Base-by-base conservation (phyloP, 2,797 vertebrate species). In the Karalla daura region DNA sequence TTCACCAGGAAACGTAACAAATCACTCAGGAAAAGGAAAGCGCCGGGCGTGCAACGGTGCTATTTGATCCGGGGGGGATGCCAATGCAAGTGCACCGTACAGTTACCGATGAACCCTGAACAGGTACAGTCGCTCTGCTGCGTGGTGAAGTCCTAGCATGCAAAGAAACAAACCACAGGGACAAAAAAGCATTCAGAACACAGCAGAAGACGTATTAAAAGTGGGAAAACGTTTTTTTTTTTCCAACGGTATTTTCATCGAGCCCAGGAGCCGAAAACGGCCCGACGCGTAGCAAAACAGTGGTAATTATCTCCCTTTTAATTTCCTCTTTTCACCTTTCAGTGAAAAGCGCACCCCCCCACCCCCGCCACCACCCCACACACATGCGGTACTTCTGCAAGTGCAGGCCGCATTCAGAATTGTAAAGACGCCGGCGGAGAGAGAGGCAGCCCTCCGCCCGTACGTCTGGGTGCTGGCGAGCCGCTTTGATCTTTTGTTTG, bases 401-500 rank as follows among this genome's bases (percentile, higher is more conserved):
- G 81, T 74, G 76, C 46, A 17, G 39, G 62, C 18, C 20, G 44
- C 56, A 80, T 80, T 62, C 44, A 70, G 73, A 76, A 63, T 32
- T 17, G 18, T 53, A 67, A 81, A 78, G 63, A 50, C 55, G 30
- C 64, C 60, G 49, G 45, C 59, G 30, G 32, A 25, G n/a, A 55
- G 43, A 25, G n/a, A 55, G 43, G 55, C 64, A 15, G 33, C 78
- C 66, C 59, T 30, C 46, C 41, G 80, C 27, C 51, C 40, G 40
- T 54, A 21, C 70, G 72, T 53, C n/a, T 66, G 27, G 73, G 73
- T 65, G 55, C 43, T 45, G 64, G 41, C 46, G 37, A 33, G 47
- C 47, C 23, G 77, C 58, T 76, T 67, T 86, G 70, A 83, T 86
- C 72, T 68, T 84, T 84, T 86, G 68, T 86, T 74, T 74, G 65